These are phyloP conservation scores for Alaudala cheleensis DNA, from an alignment of 2,113 vertebrate species.

Conservation along the genomic window DNA sequence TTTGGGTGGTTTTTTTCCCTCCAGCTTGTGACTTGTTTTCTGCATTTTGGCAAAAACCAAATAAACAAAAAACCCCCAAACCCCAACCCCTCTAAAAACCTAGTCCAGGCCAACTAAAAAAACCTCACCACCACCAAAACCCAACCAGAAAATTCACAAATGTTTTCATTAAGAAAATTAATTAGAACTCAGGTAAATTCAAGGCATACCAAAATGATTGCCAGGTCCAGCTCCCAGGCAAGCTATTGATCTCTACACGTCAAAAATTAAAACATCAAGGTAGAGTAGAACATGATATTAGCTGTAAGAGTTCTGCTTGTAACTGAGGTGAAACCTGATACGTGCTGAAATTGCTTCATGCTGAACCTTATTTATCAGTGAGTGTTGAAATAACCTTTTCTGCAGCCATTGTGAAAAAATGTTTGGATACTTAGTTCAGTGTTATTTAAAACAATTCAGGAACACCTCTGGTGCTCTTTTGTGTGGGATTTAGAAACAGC, in stretches of 20 bases:
- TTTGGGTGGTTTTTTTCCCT: rapidly evolving
- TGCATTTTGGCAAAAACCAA: not conserved
- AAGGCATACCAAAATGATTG: not conserved
- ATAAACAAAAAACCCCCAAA: not conserved
- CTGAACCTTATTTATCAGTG: not conserved
- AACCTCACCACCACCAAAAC: rapidly evolving
- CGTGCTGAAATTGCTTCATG: not conserved
- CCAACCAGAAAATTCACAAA: not conserved
- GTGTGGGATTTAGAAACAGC: not conserved
- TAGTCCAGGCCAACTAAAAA: not conserved
- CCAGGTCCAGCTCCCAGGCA: not conserved
- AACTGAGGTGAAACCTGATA: not conserved
- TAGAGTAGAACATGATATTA: not conserved
- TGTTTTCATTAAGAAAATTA: not conserved
- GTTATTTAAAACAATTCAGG: not conserved
- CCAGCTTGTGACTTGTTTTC: not conserved
- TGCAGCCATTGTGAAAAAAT: not conserved
- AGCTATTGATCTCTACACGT: not conserved
- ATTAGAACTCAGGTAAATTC: not conserved
- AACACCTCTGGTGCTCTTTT: not conserved
- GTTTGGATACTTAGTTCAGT: not conserved
- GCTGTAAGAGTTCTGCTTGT: not conserved
- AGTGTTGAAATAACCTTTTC: not conserved
- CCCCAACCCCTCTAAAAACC: not conserved
- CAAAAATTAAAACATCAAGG: not conserved